These are phyloP conservation scores for Aeoliscus strigatus DNA, from an alignment of 2,797 vertebrate species.

Conservation along the genomic window DNA sequence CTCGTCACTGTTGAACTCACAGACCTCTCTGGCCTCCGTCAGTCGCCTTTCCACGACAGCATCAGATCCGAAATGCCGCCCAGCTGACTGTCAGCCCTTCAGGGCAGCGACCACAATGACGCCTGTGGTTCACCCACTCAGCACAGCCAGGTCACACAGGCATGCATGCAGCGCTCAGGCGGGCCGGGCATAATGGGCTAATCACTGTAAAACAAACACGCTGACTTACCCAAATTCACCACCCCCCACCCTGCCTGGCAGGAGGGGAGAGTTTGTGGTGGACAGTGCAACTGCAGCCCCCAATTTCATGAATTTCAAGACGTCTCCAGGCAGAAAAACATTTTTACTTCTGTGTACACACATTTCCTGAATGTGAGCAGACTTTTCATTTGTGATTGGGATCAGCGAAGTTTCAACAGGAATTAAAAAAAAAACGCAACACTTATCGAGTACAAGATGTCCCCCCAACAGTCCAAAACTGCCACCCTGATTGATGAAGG, in stretches of 20 bases:
- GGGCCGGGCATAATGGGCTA: constrained; percentile 43
- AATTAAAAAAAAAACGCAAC: too few species aligned
- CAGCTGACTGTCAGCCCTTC: neutral
- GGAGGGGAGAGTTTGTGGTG: constrained; percentile 35
- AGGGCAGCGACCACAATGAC: too few species aligned
- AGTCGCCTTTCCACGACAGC: constrained; percentile 5
- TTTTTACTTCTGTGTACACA: too few species aligned
- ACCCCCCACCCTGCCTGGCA: neutral
- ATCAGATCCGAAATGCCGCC: constrained; percentile 1
- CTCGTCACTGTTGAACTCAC: constrained; percentile 14
- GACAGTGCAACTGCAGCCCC: constrained; percentile 1
- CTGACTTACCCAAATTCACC: constrained; percentile 13
- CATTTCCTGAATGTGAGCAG: too few species aligned
- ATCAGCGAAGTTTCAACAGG: too few species aligned
- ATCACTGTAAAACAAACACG: constrained; percentile 49
- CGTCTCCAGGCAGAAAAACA: too few species aligned
- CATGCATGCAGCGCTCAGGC: too few species aligned
- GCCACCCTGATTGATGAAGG: too few species aligned
- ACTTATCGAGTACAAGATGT: too few species aligned
- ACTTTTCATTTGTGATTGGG: too few species aligned
- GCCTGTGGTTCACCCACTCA: constrained; percentile 19
- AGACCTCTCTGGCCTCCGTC: constrained; percentile 15
- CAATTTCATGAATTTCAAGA: too few species aligned
- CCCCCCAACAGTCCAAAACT: too few species aligned
- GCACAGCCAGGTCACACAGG: constrained; percentile 29